These are phyloP conservation scores for Vipera latastei DNA, from an alignment of 2,797 vertebrate genomes.

Conservation along the genomic window DNA sequence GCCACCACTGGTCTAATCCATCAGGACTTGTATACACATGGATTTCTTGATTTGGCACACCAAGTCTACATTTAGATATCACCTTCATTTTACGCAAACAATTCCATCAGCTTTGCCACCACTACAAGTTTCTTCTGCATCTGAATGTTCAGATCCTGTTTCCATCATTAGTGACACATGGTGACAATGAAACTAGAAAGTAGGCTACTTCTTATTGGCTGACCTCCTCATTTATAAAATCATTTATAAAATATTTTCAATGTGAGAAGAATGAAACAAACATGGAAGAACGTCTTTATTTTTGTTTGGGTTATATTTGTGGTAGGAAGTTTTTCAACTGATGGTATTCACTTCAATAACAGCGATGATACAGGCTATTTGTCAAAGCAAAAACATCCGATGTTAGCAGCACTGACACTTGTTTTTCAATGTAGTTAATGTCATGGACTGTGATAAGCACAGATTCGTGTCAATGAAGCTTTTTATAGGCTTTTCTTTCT, in stretches of 20 bases:
- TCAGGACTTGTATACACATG: not conserved
- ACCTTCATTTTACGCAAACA: not conserved
- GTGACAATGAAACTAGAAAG: not conserved
- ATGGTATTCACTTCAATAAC: not conserved
- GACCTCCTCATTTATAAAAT: slow-evolving; percentile 9
- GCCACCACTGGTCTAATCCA: not conserved
- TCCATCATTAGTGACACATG: not conserved
- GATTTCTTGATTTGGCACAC: not conserved
- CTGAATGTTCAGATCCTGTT: not conserved
- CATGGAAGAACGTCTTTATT: not conserved
- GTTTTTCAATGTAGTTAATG: not conserved
- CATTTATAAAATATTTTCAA: not conserved
- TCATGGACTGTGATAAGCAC: not conserved
- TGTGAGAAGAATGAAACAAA: not conserved
- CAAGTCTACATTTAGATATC: not conserved
- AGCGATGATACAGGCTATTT: not conserved
- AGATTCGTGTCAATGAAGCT: not conserved
- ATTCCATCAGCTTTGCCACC: not conserved
- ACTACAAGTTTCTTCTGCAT: not conserved
- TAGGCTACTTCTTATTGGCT: not conserved
- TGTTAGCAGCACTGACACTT: not conserved
- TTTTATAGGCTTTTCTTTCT: not conserved
- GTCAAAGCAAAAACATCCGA: too few species aligned
- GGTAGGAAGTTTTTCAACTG: not conserved
- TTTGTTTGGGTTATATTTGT: not conserved